A percentile compares a stretch with the other conserved stretches of the same genome.
These are phyloP conservation scores for Enteromius viviparus DNA, from an alignment of 2,797 vertebrate genomes.

Conservation along the genomic window DNA sequence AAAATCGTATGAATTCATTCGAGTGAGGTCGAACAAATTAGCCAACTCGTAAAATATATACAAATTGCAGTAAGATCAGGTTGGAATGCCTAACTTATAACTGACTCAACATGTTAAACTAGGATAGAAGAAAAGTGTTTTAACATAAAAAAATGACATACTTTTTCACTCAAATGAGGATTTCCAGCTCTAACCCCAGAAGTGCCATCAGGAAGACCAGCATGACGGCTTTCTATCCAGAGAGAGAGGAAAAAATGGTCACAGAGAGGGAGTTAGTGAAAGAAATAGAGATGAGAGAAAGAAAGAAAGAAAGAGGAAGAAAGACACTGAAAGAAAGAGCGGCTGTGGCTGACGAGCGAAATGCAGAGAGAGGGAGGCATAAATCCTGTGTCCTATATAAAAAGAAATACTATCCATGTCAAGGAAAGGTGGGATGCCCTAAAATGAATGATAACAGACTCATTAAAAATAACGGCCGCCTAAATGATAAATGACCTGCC, in stretches of 20 bases:
- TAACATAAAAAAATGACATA: not conserved
- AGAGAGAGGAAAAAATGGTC: conserved; percentile 25
- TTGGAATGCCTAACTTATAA: not conserved
- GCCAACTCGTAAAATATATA: too few species aligned
- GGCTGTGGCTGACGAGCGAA: conserved; percentile 13
- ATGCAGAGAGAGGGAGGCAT: conserved; percentile 69
- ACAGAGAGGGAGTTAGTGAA: conserved; percentile 25
- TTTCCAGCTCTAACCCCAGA: conserved; percentile 49
- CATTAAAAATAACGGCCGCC: conserved; percentile 86
- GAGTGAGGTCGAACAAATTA: too few species aligned
- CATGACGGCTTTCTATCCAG: conserved; percentile 68
- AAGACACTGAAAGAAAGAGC: conserved; percentile 36
- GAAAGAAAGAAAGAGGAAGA: conserved; percentile 27
- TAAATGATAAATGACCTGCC: conserved; percentile 81
- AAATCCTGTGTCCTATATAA: conserved; percentile 87
- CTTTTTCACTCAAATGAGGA: not conserved
- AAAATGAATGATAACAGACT: conserved; percentile 89
- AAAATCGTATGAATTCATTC: too few species aligned
- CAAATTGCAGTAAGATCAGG: too few species aligned
- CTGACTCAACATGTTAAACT: not conserved
- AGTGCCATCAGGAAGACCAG: conserved; percentile 63
- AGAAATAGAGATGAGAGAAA: conserved; percentile 62
- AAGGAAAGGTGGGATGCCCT: conserved; percentile 85
- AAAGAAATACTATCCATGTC: conserved; percentile 86
- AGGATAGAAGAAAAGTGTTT: not conserved